phyloP scores from a whole-genome alignment of 2,888 invertebrate genomes.

The Lamproptera curius region DNA sequence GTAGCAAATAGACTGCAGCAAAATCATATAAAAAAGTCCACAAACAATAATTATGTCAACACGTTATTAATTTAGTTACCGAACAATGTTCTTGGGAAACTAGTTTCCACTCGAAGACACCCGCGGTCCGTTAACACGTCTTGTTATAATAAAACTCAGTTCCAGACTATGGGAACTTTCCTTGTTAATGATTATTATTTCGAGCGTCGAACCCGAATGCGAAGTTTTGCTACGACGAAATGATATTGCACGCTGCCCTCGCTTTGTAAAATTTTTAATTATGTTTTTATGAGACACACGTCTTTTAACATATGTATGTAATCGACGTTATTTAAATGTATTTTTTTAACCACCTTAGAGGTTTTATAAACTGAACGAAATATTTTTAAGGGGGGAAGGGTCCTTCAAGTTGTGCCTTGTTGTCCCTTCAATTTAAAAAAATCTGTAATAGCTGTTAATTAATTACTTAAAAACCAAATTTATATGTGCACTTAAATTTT shows the following conservation, averaged over 20 bases:
- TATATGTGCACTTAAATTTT: too few relatives aligned
- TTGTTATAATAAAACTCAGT: slow-evolving; percentile 9
- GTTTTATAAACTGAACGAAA: too few relatives aligned
- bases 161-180: slow-evolving; percentile 8
- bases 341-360: neutral
- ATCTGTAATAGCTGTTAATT: too few relatives aligned
- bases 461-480: too few relatives aligned
- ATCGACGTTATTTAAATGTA: neutral
- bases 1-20: too few relatives aligned
- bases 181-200: slow-evolving; percentile 18
- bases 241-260: neutral
- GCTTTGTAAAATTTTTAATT: too few relatives aligned
- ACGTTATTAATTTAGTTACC: neutral
- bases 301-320: neutral
- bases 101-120: neutral
- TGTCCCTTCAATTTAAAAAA: too few relatives aligned
- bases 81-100: neutral
- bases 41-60: too few relatives aligned
- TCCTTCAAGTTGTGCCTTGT: too few relatives aligned
- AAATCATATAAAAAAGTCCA: too few relatives aligned
- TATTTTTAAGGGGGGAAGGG: too few relatives aligned
- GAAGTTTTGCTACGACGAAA: slow-evolving; percentile 3
- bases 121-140: slow-evolving; percentile 5
- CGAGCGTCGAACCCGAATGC: neutral
- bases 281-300: neutral